Conservation (phyloP, 1,140 invertebrate genomes). For the Globodera rostochiensis region DNA sequence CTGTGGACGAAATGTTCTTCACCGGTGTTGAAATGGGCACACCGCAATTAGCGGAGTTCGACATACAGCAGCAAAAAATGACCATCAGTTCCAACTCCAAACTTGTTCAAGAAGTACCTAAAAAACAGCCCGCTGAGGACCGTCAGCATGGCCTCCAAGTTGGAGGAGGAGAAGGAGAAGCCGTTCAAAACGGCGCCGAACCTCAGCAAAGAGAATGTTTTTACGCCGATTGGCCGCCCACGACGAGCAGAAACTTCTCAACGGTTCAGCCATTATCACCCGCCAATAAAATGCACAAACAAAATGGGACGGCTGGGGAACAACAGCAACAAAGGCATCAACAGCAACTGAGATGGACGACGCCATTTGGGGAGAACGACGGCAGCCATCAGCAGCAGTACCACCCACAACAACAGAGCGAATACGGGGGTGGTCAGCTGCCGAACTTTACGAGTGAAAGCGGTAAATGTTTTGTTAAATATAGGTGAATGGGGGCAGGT, state of each 20-base stretch:
- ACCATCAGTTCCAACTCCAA: background rate
- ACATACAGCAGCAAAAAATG: background rate
- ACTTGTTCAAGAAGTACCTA: background rate
- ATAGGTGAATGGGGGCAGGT: too few relatives aligned
- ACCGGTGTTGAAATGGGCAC: background rate
- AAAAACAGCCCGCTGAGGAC: background rate
- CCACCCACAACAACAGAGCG: background rate
- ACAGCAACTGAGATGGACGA: conserved; percentile 4
- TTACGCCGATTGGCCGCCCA: conserved; percentile 9
- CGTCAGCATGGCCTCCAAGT: background rate
- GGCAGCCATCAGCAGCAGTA: background rate
- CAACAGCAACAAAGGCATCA: background rate
- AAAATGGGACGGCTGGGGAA: background rate
- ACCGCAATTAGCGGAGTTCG: background rate
- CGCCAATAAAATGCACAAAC: background rate
- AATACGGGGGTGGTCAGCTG: background rate
- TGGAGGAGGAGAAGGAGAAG: background rate
- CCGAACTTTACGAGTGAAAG: background rate
- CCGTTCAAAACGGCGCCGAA: background rate
- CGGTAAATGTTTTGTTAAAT: background rate
- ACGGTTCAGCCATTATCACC: background rate
- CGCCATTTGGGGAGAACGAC: background rate
- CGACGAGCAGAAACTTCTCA: conserved; percentile 1
- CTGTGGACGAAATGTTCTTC: background rate
- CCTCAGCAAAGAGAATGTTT: background rate